Evolutionary conservation across 2,797 vertebrate genomes (phyloP).

Genomic region (Bucorvus abyssinicus): DNA sequence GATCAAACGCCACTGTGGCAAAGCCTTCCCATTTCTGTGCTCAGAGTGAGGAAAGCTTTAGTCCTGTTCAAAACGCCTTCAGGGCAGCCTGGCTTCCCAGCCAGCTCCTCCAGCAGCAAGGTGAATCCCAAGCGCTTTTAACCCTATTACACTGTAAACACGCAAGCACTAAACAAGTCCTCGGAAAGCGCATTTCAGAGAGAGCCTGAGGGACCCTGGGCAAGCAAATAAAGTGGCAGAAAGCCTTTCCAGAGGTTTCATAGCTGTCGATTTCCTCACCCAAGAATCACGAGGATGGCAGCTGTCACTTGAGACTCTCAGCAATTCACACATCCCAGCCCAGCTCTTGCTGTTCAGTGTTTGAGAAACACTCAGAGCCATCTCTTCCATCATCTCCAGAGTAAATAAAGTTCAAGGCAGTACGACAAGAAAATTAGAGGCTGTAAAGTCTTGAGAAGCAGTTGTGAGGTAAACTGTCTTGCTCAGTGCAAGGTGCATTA

Average conservation of each 20-base stretch:
- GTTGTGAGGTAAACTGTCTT: constrained; percentile 11
- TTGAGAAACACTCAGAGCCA: constrained; percentile 40
- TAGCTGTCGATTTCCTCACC: constrained; percentile 36
- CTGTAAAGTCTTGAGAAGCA: constrained; percentile 8
- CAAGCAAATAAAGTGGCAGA: constrained; percentile 37
- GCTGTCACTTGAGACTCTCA: constrained; percentile 34
- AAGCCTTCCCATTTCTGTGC: background rate
- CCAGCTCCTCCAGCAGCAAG: constrained; percentile 27
- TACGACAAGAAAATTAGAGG: constrained; percentile 32
- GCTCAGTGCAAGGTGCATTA: background rate
- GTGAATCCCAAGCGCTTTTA: constrained; percentile 42
- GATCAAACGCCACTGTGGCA: background rate
- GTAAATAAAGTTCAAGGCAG: constrained; percentile 47
- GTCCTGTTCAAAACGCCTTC: constrained; percentile 30
- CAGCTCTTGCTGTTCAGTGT: background rate
- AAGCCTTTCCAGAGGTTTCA: constrained; percentile 43
- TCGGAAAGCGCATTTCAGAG: constrained; percentile 7
- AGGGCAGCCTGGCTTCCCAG: constrained; percentile 12
- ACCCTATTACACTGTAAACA: constrained; percentile 44
- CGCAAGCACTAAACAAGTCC: background rate
- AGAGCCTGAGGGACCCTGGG: background rate
- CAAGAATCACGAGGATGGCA: constrained; percentile 39
- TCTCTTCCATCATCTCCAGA: constrained; percentile 4
- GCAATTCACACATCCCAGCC: constrained; percentile 42
- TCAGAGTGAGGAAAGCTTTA: background rate